Evolutionary conservation across 2,113 vertebrate species (phyloP), one percentile per base, ranked within the genome.

Genomic region (Neotoma lepida): DNA sequence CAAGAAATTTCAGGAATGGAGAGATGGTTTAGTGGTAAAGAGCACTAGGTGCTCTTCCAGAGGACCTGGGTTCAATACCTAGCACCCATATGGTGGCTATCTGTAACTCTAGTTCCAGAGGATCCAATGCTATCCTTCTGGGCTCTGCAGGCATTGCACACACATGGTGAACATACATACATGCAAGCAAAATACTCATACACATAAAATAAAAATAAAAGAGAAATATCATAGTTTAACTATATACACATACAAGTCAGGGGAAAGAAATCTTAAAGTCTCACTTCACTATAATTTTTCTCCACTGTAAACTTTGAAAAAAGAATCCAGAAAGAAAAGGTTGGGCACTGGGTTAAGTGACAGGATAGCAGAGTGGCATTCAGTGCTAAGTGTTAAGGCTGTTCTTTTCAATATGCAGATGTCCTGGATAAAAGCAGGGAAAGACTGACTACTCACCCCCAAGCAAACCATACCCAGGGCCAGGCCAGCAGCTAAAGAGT

Each of bases 401-500:
- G 26, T 44, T 86, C 5, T 0, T 46, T 10, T 54, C 33, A 39
- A 54, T 5, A 28, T 18, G 22, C 20, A 88, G 22, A n/a, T 20
- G n/a, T 35, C 0, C 9, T 46, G 71, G 49, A 13, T 84, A 64
- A 35, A 74, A 76, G 41, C 0, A 68, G n/a, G 4, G 12, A 24
- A 88, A 58, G 1, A 58, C 3, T 71, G 49, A 71, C 9, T 26
- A 96, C 99, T 99, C 97, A 99, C 99, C 98, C 99, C 99, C 3
- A 99, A 98, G 96, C 99, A 99, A 91, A 99, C 99, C 99, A 99
- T 99, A 95, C 99, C 99, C 88, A 99, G 98, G 44, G 99, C 99
- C 28, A 99, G 98, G 33, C 99, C 99, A 33, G 99, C 99, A 33
- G 99, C 99, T 6, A 99, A 97, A 0, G 99, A 99, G 92, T 99